Conservation (phyloP, 64 coral and sea anemone species). For the Pachyseris speciosa region DNA sequence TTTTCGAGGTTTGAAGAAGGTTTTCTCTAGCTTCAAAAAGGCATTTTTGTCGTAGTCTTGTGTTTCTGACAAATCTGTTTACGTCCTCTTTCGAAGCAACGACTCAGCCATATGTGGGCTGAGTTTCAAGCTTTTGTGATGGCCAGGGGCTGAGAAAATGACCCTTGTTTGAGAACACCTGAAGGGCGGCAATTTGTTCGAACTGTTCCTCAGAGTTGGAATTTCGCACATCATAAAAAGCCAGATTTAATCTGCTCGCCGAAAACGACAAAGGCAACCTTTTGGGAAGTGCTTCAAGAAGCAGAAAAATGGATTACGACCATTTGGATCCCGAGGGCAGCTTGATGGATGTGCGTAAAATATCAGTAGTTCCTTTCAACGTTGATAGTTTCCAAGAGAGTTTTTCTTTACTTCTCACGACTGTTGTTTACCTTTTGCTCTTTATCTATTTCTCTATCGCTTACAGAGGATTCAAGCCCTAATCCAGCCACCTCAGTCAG, state of each 20-base stretch:
- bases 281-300: background rate
- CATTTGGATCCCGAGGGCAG: conserved; percentile 95
- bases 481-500: conserved; percentile 92
- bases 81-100: background rate
- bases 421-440: conserved; percentile 9
- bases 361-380: conserved; percentile 10
- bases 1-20: conserved; percentile 1
- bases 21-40: conserved; percentile 13
- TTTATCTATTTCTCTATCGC: conserved; percentile 45
- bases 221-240: conserved; percentile 4
- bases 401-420: conserved; percentile 46
- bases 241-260: background rate
- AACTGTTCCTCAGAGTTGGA: conserved; percentile 36
- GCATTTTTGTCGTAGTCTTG: background rate
- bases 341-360: conserved; percentile 91
- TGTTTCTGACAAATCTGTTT: background rate
- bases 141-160: conserved; percentile 37
- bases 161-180: background rate
- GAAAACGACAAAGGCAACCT: background rate
- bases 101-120: background rate
- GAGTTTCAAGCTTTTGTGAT: background rate
- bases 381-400: conserved; percentile 21
- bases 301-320: conserved; percentile 86
- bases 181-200: conserved; percentile 44
- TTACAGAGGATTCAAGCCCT: conserved; percentile 98